Conservation (phyloP, 1,140 invertebrate species). For the Paralvinella palmiformis region DNA sequence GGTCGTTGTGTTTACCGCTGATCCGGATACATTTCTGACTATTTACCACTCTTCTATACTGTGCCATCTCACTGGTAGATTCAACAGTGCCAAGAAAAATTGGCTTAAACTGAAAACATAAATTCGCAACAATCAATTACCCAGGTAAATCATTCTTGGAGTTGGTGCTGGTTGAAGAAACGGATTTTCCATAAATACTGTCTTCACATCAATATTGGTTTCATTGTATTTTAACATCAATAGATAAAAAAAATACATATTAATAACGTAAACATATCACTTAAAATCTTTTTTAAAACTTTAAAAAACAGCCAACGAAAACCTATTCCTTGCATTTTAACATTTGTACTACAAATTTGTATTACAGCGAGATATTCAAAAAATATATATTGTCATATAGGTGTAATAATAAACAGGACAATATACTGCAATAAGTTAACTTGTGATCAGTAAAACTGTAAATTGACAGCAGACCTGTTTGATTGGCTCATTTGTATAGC, state of each 20-base stretch:
- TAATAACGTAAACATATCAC: no score
- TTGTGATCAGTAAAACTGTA: no score
- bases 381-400: no score
- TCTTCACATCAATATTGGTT: not conserved
- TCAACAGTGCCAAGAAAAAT: constrained; percentile 94
- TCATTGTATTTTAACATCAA: not conserved
- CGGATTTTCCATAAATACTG: not conserved
- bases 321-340: no score
- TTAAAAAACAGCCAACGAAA: no score
- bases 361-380: no score
- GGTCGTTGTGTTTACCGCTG: constrained; percentile 98
- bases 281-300: no score
- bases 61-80: constrained; percentile 88
- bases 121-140: not conserved
- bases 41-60: constrained; percentile 68
- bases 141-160: not conserved
- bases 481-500: not conserved
- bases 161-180: not conserved
- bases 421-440: no score
- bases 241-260: no score
- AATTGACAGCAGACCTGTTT: no score
- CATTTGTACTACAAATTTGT: no score
- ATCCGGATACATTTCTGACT: constrained; percentile 98
- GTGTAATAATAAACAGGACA: no score
- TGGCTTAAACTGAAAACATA: constrained; percentile 77